These are phyloP conservation scores for Taenioides sp. DNA, from an alignment of 2,797 vertebrate genomes.

Conservation along the genomic window DNA sequence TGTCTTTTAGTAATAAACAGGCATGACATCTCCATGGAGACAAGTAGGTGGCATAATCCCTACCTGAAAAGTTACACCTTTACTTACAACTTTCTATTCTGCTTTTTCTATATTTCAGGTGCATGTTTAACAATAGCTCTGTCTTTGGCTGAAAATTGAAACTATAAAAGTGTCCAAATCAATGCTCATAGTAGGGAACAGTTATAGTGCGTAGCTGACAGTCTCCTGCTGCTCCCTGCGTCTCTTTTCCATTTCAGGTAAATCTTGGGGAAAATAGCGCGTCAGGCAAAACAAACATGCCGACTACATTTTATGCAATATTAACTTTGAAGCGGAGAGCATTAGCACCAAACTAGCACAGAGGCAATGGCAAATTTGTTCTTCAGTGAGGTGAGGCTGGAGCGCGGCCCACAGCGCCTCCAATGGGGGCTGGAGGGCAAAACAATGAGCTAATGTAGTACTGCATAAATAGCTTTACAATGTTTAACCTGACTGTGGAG, in stretches of 20 bases:
- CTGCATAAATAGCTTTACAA: neutral
- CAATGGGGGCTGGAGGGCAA: neutral
- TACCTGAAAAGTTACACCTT: no score
- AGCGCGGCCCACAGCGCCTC: constrained; percentile 1
- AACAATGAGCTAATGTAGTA: neutral
- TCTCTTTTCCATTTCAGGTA: neutral
- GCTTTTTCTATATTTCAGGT: no score
- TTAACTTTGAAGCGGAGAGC: constrained; percentile 2
- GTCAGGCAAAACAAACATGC: neutral
- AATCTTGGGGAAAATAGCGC: constrained; percentile 7
- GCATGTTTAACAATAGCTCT: no score
- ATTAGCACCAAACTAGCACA: neutral
- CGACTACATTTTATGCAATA: constrained; percentile 13
- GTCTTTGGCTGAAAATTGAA: no score
- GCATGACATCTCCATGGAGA: no score
- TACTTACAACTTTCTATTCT: no score
- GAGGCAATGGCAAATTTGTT: constrained; percentile 10
- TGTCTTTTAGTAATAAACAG: no score
- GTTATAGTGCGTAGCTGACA: no score
- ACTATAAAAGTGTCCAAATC: no score
- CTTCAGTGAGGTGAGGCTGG: constrained; percentile 5
- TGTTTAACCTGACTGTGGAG: neutral
- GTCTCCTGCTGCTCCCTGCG: no score
- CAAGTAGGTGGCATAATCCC: no score
- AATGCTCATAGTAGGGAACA: no score